Conservation (phyloP, 2,888 invertebrate genomes). For the Agrypnus murinus region DNA sequence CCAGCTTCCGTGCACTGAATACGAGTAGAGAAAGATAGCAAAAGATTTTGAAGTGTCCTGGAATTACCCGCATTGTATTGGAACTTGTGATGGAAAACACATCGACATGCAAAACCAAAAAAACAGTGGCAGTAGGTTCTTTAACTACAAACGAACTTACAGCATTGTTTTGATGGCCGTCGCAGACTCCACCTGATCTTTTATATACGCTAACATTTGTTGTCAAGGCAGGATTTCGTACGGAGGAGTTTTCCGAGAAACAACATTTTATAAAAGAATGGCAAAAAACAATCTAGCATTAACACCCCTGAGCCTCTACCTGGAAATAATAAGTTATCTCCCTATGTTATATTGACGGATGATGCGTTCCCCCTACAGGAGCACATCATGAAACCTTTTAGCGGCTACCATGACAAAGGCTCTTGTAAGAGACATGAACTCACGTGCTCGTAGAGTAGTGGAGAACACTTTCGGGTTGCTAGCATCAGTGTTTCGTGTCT, state of each 20-base stretch:
- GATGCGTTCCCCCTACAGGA: too few species aligned
- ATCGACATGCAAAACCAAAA: not conserved
- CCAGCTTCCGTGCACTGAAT: too few species aligned
- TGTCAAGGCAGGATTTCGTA: constrained; percentile 3
- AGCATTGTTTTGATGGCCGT: constrained; percentile 5
- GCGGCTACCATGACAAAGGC: constrained; percentile 12
- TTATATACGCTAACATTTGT: constrained; percentile 2
- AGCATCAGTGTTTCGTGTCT: constrained; percentile 16
- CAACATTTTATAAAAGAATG: not conserved
- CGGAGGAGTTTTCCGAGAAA: not conserved
- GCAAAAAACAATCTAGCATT: constrained; percentile 1
- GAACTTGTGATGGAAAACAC: constrained; percentile 9
- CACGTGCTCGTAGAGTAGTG: constrained; percentile 3
- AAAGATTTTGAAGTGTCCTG: too few species aligned
- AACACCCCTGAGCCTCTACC: not conserved
- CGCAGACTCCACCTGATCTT: not conserved
- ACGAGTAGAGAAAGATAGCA: too few species aligned
- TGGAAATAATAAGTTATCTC: constrained; percentile 3
- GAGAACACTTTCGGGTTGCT: constrained; percentile 3
- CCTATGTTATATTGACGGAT: constrained; percentile 9
- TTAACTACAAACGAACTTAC: too few species aligned
- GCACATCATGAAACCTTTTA: constrained; percentile 11
- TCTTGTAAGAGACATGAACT: constrained; percentile 3
- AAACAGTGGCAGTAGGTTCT: too few species aligned
- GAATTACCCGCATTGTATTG: constrained; percentile 7